A percentile compares a stretch with the other conserved stretches of the same genome.
Evolutionary conservation across 2,888 invertebrate species (phyloP).

Genomic region (Apantesis nais): DNA sequence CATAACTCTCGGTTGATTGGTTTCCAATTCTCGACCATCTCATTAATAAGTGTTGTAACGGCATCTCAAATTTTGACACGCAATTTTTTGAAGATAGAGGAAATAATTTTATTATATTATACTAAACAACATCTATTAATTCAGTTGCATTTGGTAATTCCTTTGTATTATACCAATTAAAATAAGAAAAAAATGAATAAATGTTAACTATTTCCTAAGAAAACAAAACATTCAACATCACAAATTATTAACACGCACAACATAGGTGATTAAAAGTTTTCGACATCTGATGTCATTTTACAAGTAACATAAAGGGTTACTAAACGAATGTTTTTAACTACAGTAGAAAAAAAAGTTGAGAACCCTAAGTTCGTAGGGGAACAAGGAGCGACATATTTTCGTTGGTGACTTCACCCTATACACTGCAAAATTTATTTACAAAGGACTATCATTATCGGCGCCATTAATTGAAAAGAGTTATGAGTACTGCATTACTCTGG

Average conservation of each 20-base stretch:
- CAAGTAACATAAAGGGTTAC: too few species aligned
- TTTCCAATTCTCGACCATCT: background rate
- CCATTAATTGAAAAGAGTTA: constrained; percentile 43
- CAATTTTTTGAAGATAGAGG: background rate
- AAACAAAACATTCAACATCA: background rate
- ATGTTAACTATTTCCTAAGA: background rate
- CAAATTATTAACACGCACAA: background rate
- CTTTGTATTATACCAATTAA: background rate
- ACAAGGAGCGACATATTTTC: constrained; percentile 37
- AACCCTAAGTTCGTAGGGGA: constrained; percentile 39
- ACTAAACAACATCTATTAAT: background rate
- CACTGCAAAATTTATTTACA: constrained; percentile 62
- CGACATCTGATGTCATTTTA: constrained; percentile 13
- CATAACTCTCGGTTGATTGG: background rate
- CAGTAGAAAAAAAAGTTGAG: constrained; percentile 31
- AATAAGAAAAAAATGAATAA: background rate
- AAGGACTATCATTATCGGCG: constrained; percentile 57
- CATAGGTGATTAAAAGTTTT: background rate
- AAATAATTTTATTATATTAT: background rate
- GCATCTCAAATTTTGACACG: background rate
- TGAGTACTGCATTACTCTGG: constrained; percentile 15
- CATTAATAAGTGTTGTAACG: background rate
- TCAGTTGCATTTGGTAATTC: background rate
- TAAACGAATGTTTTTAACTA: constrained; percentile 20
- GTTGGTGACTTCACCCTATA: constrained; percentile 75